Evolutionary conservation across 2,113 vertebrate species (phyloP), one percentile per base, ranked within the genome.

Genomic region (Turdus rufiventris): DNA sequence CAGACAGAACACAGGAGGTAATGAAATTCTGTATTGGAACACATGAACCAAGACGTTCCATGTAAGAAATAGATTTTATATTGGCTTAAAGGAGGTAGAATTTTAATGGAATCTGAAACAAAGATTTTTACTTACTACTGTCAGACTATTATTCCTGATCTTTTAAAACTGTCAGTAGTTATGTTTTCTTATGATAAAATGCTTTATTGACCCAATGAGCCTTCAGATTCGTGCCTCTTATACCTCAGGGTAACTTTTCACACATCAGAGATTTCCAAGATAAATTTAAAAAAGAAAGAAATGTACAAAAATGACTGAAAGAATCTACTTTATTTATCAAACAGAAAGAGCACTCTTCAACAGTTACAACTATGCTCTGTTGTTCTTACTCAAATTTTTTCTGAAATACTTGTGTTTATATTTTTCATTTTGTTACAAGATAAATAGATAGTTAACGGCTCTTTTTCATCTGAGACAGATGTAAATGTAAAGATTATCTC

Each of bases 101-200:
- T 61, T 89, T 88, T 80, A 92, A 58, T 1, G 5, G 56, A 77
- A 86, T 33, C 38, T 92, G 80, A 92, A 80, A 80, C 14, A 67
- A 84, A 58, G 42, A 14, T 50, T 89, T 86, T 70, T 80, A 48
- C 57, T 71, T 82, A 34, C 36, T 91, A 20, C n/a, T 56, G 79
- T 91, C 72, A 86, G 61, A 81, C 61, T 85, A 56, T 91, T 91
- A 67, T 4, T 67, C 21, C 25, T 82, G 76, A 78, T 94, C 73
- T 81, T 96, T 94, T 89, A 14, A 87, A 95, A 95, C 89, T 91
- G 68, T 94, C 91, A 89, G 56, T 87, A 87, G 80, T 67, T 29
- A 24, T 96, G 87, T 92, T 94, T 93, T 76, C 80, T 56, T 78
- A 14, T 89, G 77, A 89, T 77, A 43, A 87, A 96, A 71, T 78